Evolutionary conservation across 1,140 invertebrate genomes (phyloP).

Genomic region (Formica exsecta): DNA sequence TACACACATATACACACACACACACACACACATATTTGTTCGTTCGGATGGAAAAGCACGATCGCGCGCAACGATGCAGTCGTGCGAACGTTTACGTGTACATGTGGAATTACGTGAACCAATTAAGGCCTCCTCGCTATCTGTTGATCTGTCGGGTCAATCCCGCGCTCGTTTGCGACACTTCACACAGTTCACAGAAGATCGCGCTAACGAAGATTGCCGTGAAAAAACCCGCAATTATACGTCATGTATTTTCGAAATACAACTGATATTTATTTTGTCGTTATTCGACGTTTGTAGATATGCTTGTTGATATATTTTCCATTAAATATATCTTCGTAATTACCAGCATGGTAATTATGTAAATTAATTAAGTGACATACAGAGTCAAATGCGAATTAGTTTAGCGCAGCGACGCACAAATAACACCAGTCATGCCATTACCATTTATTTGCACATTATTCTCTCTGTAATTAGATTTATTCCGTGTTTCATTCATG

Average conservation of each 20-base stretch:
- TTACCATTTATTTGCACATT: conserved; percentile 5
- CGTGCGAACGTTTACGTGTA: conserved; percentile 66
- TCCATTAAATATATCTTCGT: not conserved
- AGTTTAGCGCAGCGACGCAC: not conserved
- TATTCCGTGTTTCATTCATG: not conserved
- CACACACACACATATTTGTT: too few relatives aligned
- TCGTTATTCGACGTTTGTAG: not conserved
- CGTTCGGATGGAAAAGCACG: not conserved
- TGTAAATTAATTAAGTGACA: conserved; percentile 26
- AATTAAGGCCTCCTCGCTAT: conserved; percentile 48
- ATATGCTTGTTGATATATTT: not conserved
- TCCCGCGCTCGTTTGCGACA: conserved; percentile 41
- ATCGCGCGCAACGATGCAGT: conserved; percentile 16
- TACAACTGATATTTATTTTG: not conserved
- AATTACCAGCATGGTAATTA: conserved; percentile 4
- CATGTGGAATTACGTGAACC: conserved; percentile 51
- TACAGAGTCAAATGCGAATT: not conserved
- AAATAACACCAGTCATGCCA: not conserved
- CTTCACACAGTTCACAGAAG: not conserved
- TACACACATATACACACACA: too few relatives aligned
- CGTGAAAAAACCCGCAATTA: not conserved
- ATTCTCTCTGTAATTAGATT: conserved; percentile 29
- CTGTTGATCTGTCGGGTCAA: conserved; percentile 58
- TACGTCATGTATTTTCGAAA: not conserved
- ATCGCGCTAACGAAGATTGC: conserved; percentile 27